Evolutionary conservation across 2,113 vertebrate genomes (phyloP).

Genomic region (pig (Sus scrofa)): T2T-Sscrofa CM000815.6:114002501-114003000

Average conservation of each 20-base stretch:
- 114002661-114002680: conserved; percentile 11
- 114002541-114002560: neutral
- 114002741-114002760: neutral
- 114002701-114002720: neutral
- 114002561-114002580: neutral
- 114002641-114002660: neutral
- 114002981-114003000: too few species aligned
- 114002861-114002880: neutral
- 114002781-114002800: neutral
- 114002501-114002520: neutral
- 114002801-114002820: neutral
- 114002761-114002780: neutral
- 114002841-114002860: neutral
- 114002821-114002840: conserved; percentile 52
- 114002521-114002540: neutral
- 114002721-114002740: neutral
- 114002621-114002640: neutral
- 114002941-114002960: too few species aligned
- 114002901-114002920: too few species aligned
- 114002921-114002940: too few species aligned
- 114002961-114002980: too few species aligned
- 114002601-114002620: neutral
- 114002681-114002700: neutral
- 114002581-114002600: neutral
- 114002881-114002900: neutral